Conservation (phyloP, 2,113 vertebrate species). For the Epinephelus lanceolatus region DNA sequence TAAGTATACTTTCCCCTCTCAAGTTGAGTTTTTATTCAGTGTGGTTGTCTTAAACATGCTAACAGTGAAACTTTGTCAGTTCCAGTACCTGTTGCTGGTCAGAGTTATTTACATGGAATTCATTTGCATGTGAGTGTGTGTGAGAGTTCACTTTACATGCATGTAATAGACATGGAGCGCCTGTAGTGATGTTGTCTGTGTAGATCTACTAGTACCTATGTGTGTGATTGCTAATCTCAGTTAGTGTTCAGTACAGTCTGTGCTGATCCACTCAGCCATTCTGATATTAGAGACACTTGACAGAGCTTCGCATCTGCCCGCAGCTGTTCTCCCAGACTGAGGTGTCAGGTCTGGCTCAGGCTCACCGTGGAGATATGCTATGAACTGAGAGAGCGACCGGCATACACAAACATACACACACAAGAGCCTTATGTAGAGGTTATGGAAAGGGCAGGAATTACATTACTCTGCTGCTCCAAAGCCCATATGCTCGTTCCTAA, state of each 20-base stretch:
- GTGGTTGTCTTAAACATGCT: not conserved
- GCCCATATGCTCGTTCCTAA: conserved; percentile 19
- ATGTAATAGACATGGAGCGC: not conserved
- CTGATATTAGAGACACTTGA: conserved; percentile 56
- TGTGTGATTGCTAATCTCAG: conserved; percentile 2
- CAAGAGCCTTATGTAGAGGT: conserved; percentile 27
- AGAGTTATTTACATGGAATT: conserved; percentile 10
- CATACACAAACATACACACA: conserved; percentile 27
- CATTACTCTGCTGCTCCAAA: conserved; percentile 6
- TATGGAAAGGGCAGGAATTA: conserved; percentile 28
- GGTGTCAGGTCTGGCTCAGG: conserved; percentile 56
- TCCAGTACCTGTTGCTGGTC: not conserved
- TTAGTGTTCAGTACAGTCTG: conserved; percentile 19
- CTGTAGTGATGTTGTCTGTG: not conserved
- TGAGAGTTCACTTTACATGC: not conserved
- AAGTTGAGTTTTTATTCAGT: not conserved
- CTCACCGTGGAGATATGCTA: conserved; percentile 24
- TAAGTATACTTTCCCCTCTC: conserved; percentile 55
- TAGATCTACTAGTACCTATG: not conserved
- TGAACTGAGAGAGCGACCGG: conserved; percentile 15
- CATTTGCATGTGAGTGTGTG: conserved; percentile 31
- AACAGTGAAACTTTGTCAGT: not conserved
- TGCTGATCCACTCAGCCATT: conserved; percentile 35
- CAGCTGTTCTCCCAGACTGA: conserved; percentile 64
- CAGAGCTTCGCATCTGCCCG: conserved; percentile 59